Conservation (phyloP, 2,888 invertebrate species). For the Lithophane leautieri region DNA sequence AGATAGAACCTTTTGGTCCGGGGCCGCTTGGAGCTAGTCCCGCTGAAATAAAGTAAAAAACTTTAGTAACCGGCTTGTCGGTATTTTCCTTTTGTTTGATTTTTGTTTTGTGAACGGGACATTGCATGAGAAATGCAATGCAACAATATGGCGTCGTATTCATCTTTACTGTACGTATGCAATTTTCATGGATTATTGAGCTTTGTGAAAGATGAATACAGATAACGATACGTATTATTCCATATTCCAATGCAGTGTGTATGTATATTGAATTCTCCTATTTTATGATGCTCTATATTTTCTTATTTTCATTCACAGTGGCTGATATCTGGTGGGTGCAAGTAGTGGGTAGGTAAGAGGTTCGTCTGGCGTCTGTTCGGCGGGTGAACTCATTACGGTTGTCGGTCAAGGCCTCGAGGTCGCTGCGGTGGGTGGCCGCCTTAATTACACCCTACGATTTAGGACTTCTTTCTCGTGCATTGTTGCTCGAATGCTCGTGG, state of each 20-base stretch:
- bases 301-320: constrained; percentile 14
- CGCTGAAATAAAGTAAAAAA: constrained; percentile 89
- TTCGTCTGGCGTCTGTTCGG: constrained; percentile 73
- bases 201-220: constrained; percentile 61
- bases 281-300: constrained; percentile 9
- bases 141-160: constrained; percentile 87
- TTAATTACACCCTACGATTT: constrained; percentile 88
- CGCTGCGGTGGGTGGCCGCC: constrained; percentile 88
- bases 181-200: constrained; percentile 76
- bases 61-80: constrained; percentile 89
- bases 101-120: constrained; percentile 89
- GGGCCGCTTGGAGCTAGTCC: constrained; percentile 73
- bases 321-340: constrained; percentile 43
- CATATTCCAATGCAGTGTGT: constrained; percentile 28
- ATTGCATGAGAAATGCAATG: constrained; percentile 90
- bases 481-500: constrained; percentile 48
- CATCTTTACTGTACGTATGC: constrained; percentile 74
- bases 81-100: constrained; percentile 89
- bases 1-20: constrained; percentile 84
- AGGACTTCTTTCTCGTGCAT: constrained; percentile 80
- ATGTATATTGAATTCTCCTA: constrained; percentile 35
- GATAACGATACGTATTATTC: constrained; percentile 46
- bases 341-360: constrained; percentile 55
- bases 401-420: constrained; percentile 90
- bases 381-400: constrained; percentile 88